Percentiles rank a stretch among this genome's conserved stretches.
These are phyloP conservation scores for Ptychodera flava DNA, from an alignment of 35 echinoderm and acorn worm genomes.

Conservation along the genomic window DNA sequence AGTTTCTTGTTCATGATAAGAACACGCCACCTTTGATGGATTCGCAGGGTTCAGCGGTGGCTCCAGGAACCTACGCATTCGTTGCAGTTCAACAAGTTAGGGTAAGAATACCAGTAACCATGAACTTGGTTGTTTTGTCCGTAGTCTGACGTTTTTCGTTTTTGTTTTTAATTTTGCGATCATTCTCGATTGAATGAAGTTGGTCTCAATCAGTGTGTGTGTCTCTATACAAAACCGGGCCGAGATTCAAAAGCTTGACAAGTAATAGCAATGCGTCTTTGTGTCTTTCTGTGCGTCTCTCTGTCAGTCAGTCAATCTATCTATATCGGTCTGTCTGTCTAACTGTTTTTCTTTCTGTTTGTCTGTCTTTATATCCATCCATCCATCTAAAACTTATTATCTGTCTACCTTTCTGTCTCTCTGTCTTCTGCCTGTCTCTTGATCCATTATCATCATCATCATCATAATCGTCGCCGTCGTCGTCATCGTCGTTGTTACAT, in stretches of 20 bases:
- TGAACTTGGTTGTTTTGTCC: no score
- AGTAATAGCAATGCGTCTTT: no score
- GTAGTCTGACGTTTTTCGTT: no score
- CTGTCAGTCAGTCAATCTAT: background rate
- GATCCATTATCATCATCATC: background rate
- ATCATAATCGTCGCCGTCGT: background rate
- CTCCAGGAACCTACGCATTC: slow-evolving; percentile 29
- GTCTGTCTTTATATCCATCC: background rate
- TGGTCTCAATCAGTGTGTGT: no score
- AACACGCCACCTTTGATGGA: slow-evolving; percentile 31
- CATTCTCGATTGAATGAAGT: no score
- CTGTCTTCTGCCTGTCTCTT: background rate
- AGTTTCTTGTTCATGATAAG: slow-evolving; percentile 33
- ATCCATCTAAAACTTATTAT: background rate
- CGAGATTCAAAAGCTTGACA: no score
- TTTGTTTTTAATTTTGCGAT: no score
- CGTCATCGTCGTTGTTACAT: background rate
- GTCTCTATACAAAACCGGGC: no score
- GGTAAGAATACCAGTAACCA: slow-evolving; percentile 25
- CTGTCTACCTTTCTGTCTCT: background rate
- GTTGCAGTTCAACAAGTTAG: slow-evolving; percentile 10
- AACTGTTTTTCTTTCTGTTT: background rate
- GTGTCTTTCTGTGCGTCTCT: no score
- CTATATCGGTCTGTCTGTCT: background rate
- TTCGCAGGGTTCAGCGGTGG: slow-evolving; percentile 13